Base-by-base conservation (phyloP, 2,888 invertebrate species). In the Tuberolachnus salignus region DNA sequence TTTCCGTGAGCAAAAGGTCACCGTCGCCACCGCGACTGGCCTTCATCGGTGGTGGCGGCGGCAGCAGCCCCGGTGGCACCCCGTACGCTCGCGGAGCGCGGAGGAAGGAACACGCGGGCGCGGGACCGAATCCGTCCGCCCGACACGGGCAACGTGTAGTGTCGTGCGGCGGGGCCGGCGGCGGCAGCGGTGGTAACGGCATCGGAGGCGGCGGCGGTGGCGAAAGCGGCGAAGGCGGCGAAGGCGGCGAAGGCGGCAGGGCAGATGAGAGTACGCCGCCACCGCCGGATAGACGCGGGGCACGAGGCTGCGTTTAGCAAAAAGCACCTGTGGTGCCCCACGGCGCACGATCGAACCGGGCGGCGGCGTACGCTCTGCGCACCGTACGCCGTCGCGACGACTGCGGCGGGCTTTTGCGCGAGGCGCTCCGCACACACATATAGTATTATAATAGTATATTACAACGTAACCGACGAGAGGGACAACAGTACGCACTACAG, bases 281-380 rank as follows among this genome's bases (percentile, higher is more conserved):
- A 49, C 26, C n/a, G 46, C 44, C 21, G 55, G 66, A 44, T 16
- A 46, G 44, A 75, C 19, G 57, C 67, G 67, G 75, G 75, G 75
- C 67, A 57, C 57, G 66, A 75, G 75, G 75, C 66, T 75, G 64
- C 75, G 75, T 75, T 75, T 67, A 75, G 75, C 75, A 59, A 67
- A n/a, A 49, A 75, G 75, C 75, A 75, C 75, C 75, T 75, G 75
- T 75, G 67, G 75, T 75, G 55, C 66, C 55, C 57, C 75, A 67
- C 75, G 67, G 75, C 75, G 75, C 75, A 75, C 75, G 75, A 78
- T 78, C 78, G 78, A 78, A 78, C 78, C 59, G 78, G 21, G 66
- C 19, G 67, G 57, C 57, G 66, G 75, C 46, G 59, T 34, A 34
- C 6, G 34, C 34, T 34, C 34, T 34, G 34, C 34, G 34, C 34